Percentiles rank a stretch among this genome's conserved stretches.
Conservation (phyloP, 2,888 invertebrate genomes). For the Phasia obesa region DNA sequence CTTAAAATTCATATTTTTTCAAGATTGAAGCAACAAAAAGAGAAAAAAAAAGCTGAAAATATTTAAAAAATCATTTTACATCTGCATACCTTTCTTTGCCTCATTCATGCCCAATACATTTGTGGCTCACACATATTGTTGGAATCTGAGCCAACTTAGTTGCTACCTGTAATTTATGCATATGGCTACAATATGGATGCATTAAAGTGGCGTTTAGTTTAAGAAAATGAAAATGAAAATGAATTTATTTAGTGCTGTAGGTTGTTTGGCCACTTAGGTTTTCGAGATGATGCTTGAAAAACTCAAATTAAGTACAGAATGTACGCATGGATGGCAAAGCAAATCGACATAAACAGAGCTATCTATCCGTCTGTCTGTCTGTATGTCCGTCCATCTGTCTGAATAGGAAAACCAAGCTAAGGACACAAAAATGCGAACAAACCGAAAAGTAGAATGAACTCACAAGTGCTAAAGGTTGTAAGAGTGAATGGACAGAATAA, state of each 20-base stretch:
- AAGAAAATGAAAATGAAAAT: constrained; percentile 15
- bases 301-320: constrained; percentile 34
- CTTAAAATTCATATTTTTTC: background rate
- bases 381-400: background rate
- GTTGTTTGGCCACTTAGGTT: constrained; percentile 54
- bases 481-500: background rate
- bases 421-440: constrained; percentile 9
- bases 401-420: background rate
- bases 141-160: constrained; percentile 9
- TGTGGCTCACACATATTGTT: background rate
- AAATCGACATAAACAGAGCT: background rate
- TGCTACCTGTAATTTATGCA: constrained; percentile 40
- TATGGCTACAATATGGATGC: constrained; percentile 24
- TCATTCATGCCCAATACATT: background rate
- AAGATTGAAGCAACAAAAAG: background rate
- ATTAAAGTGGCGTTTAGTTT: constrained; percentile 17
- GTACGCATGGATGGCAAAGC: constrained; percentile 2
- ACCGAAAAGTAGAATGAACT: constrained; percentile 26
- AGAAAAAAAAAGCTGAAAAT: constrained; percentile 5
- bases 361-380: background rate
- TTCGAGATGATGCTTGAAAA: constrained; percentile 44
- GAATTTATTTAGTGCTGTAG: constrained; percentile 44
- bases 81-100: background rate
- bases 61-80: constrained; percentile 14
- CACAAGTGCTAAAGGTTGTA: constrained; percentile 20